Evolutionary conservation across 2,888 invertebrate species (phyloP).

Genomic region (Odontomyia ornata): DNA sequence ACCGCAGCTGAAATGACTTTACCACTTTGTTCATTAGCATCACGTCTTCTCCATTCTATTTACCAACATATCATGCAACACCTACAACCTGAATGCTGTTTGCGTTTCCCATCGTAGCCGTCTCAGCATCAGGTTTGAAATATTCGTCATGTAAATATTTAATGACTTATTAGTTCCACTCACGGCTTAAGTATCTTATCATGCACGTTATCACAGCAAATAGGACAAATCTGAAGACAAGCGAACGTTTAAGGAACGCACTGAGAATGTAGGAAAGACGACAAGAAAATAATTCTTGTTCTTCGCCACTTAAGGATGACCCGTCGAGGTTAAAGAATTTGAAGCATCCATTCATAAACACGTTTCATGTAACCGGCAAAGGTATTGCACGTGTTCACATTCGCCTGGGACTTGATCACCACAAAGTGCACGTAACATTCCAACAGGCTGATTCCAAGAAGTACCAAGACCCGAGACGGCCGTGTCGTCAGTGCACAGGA

Average conservation of each 20-base stretch:
- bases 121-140: constrained; percentile 13
- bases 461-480: background rate
- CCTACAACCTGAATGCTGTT: constrained; percentile 24
- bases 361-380: constrained; percentile 45
- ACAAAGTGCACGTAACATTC: constrained; percentile 25
- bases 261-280: background rate
- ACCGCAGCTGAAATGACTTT: background rate
- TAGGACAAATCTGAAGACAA: constrained; percentile 26
- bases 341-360: constrained; percentile 40
- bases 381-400: constrained; percentile 42
- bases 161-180: constrained; percentile 40
- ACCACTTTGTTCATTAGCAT: background rate
- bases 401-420: background rate
- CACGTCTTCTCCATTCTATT: background rate
- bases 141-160: constrained; percentile 37
- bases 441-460: constrained; percentile 40
- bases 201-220: constrained; percentile 31
- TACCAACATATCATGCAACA: constrained; percentile 15
- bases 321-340: constrained; percentile 28
- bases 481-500: constrained; percentile 38
- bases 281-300: background rate
- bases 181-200: constrained; percentile 37
- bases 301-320: constrained; percentile 18
- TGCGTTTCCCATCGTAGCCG: constrained; percentile 34
- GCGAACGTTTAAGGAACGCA: background rate